Evolutionary conservation across 2,797 vertebrate genomes (phyloP).

Genomic region (Petrocephalus sullivani): DNA sequence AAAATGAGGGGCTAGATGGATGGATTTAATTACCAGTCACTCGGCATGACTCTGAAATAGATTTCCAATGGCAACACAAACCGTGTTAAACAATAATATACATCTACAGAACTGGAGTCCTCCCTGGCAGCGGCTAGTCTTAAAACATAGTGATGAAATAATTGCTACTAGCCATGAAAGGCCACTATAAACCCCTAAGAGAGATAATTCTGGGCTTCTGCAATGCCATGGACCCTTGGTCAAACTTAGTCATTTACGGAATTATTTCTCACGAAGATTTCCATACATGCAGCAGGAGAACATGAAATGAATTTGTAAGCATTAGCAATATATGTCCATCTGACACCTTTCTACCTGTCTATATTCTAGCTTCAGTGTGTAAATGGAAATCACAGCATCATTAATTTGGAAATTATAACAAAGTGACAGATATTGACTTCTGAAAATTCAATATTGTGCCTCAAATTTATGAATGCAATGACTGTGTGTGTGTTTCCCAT

Average conservation of each 20-base stretch:
- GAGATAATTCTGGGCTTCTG: background rate
- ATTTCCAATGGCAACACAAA: background rate
- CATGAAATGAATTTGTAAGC: too few species aligned
- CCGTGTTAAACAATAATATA: background rate
- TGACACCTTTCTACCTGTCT: background rate
- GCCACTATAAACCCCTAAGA: background rate
- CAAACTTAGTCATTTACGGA: background rate
- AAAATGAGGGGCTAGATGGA: background rate
- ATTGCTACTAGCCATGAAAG: background rate
- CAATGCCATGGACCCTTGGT: background rate
- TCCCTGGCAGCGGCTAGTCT: background rate
- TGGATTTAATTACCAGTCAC: background rate
- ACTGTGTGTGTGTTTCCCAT: background rate
- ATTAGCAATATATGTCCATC: background rate
- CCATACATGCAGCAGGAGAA: background rate
- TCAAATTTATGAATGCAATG: background rate
- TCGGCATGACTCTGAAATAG: background rate
- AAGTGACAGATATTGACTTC: background rate
- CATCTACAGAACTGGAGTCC: background rate
- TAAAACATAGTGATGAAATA: background rate
- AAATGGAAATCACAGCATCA: background rate
- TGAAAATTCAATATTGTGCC: background rate
- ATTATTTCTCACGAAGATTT: background rate
- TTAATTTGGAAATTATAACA: slow-evolving; percentile 7
- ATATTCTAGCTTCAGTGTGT: background rate